A percentile compares a stretch with the other conserved stretches of the same genome.
Evolutionary conservation across 2,113 vertebrate genomes (phyloP).

Genomic region (Mormoops blainvillei): DNA sequence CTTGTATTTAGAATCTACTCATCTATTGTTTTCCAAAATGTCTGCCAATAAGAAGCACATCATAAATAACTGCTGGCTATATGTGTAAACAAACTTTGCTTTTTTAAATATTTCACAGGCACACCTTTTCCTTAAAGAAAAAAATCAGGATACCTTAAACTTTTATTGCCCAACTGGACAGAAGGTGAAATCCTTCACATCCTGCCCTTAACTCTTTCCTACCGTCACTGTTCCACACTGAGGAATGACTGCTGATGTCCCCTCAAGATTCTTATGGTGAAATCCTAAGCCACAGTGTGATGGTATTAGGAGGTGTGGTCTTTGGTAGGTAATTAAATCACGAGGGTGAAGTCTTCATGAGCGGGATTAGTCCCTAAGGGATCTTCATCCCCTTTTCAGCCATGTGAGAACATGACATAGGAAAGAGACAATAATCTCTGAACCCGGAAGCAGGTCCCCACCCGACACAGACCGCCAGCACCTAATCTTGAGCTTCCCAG

Average conservation of each 20-base stretch:
- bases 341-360: too few relatives aligned
- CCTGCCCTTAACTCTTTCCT: background rate
- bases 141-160: background rate
- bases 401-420: background rate
- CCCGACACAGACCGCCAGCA: background rate
- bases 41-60: background rate
- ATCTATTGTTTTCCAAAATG: background rate
- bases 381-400: background rate
- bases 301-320: background rate
- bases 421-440: background rate
- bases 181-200: background rate
- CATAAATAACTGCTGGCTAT: background rate
- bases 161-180: background rate
- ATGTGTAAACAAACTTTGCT: background rate
- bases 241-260: background rate
- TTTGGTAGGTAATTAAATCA: too few relatives aligned
- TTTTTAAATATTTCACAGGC: background rate
- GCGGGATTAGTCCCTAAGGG: background rate
- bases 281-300: background rate
- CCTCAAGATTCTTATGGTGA: background rate
- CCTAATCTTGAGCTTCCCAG: background rate
- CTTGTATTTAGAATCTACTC: background rate
- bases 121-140: background rate
- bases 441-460: background rate
- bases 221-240: background rate